phyloP scores from a whole-genome alignment of 2,797 vertebrate species.

The Setipinna tenuifilis region DNA sequence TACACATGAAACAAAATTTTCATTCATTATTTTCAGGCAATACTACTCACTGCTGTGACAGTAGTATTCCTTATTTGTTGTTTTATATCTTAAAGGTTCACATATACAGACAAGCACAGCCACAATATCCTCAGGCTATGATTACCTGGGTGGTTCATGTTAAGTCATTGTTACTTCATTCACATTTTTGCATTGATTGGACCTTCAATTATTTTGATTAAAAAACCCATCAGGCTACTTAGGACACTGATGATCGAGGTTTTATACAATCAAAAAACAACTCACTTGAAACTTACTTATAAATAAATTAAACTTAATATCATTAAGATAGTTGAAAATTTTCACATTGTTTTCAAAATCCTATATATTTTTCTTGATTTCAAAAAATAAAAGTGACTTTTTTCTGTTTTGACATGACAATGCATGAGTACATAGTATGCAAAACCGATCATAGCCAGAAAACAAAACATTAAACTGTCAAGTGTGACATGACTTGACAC shows the following conservation, averaged over 20 bases:
- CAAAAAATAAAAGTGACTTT: neutral
- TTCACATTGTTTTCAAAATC: neutral
- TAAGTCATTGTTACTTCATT: neutral
- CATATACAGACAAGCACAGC: neutral
- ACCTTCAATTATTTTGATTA: neutral
- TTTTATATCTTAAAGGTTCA: neutral
- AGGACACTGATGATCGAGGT: neutral
- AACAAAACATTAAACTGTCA: neutral
- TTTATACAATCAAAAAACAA: neutral
- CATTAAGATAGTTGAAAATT: neutral
- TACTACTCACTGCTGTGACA: neutral
- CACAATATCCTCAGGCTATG: neutral
- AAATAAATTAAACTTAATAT: constrained; percentile 6
- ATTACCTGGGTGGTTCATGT: neutral
- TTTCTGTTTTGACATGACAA: constrained; percentile 2
- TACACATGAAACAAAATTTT: neutral
- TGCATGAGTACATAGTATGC: neutral
- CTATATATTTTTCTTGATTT: neutral
- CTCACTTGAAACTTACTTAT: neutral
- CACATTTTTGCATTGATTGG: constrained; percentile 13
- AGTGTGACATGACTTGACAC: neutral
- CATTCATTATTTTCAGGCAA: neutral
- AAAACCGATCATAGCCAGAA: neutral
- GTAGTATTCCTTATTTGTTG: neutral
- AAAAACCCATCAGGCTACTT: neutral